Conservation (phyloP, 2,888 invertebrate genomes). For the Eledone cirrhosa region DNA sequence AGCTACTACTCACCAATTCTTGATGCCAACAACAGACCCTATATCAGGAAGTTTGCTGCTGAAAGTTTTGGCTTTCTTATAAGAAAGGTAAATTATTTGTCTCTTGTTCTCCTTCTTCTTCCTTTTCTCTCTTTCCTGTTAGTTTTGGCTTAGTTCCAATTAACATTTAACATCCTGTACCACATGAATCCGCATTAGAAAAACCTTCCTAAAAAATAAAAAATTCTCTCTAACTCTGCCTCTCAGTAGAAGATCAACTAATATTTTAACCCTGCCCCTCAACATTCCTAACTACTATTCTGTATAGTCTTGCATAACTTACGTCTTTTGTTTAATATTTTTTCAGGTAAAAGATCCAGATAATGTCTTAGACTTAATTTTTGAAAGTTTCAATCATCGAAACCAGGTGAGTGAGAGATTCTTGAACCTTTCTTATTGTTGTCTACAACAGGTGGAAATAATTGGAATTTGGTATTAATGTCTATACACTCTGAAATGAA, state of each 20-base stretch:
- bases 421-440: neutral
- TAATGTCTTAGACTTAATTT: conserved; percentile 76
- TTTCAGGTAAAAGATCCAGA: conserved; percentile 77
- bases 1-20: conserved; percentile 74
- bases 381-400: conserved; percentile 75
- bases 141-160: no score
- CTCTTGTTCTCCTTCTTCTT: neutral
- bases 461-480: no score
- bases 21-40: conserved; percentile 80
- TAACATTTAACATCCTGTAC: no score
- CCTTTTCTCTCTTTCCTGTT: no score
- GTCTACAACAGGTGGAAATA: neutral
- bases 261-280: no score
- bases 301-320: neutral
- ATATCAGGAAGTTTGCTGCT: conserved; percentile 91
- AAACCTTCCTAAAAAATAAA: no score
- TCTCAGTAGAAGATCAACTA: no score
- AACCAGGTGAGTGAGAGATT: conserved; percentile 72
- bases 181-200: no score
- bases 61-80: conserved; percentile 96
- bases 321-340: neutral
- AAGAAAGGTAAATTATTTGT: conserved; percentile 69
- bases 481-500: no score
- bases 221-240: no score
- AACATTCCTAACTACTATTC: no score